These are phyloP conservation scores for Monoplex corrugatus DNA, from an alignment of 2,888 invertebrate genomes.

Conservation along the genomic window DNA sequence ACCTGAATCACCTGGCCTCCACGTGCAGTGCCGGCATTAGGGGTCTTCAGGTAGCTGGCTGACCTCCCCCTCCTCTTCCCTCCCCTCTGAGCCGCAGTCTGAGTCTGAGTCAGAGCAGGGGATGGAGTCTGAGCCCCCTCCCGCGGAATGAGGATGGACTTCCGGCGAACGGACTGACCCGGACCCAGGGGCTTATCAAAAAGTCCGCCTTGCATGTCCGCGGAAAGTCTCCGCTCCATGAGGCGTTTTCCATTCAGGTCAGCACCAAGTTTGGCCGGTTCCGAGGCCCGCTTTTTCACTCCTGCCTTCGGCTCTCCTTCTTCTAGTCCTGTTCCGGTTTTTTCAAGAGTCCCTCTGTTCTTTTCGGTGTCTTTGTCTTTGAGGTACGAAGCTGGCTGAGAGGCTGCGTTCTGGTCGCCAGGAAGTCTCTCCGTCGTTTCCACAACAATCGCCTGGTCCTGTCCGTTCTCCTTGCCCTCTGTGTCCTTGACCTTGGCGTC, in stretches of 20 bases:
- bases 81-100: neutral
- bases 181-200: neutral
- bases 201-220: neutral
- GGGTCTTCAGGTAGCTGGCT: slow-evolving; percentile 42
- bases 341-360: neutral
- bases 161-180: neutral
- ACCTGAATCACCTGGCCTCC: neutral
- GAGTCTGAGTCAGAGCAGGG: neutral
- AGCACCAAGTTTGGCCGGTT: neutral
- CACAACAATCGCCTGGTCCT: neutral
- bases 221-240: slow-evolving; percentile 1
- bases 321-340: neutral
- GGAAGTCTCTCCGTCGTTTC: neutral
- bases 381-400: neutral
- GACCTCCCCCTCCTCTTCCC: slow-evolving; percentile 36
- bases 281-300: neutral
- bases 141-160: neutral
- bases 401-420: neutral
- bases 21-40: neutral
- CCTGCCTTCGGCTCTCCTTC: neutral
- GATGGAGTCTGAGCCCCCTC: neutral
- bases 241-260: neutral
- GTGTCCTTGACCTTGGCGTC: neutral
- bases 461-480: neutral
- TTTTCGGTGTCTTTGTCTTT: neutral